Base-by-base conservation (phyloP, 2,797 vertebrate genomes). In the Neostethus bicornis region DNA sequence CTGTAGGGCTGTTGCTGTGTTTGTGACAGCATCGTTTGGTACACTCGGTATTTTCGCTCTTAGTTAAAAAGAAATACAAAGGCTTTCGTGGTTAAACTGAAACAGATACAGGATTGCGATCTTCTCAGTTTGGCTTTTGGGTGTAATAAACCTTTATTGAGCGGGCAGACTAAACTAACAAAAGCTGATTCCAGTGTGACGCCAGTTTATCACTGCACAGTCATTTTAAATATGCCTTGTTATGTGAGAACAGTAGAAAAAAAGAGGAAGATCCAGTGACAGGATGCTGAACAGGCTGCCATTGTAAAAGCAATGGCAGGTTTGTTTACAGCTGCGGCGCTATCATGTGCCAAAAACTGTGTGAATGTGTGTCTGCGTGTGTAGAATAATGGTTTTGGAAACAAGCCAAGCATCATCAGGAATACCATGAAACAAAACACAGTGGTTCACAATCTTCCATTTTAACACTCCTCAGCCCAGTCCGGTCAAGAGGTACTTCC, bases 341-440 rank as follows among this genome's bases (percentile, higher is more conserved):
- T 16, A 8, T 35, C 35, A 31, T 37, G 25, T 41, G 54, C 37
- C 17, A 20, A 9, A n/a, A 44, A 3, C 56, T 62, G 38, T 48
- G 47, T 4, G n/a, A 50, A 67, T 49, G 53, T 23, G 23, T 50
- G n/a, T 31, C n/a, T 35, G 34, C 34, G 16, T 50, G 46, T 57
- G 52, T 4, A 29, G 17, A 45, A 47, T 38, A 21, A 41, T 48
- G 57, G 57, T 14, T 24, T 67, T 79, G 84, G 80, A 78, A 45
- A 14, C 19, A 9, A 49, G 67, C 78, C 80, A 87, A 46, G 32
- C 8, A 52, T 76, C 66, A 77, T 71, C 62, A 72, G 43, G 47
- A 64, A 43, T 70, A 54, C 61, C 17, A 3, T 44, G 23, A 71
- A 88, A 89, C 83, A 89, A 89, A 74, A 66, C 49, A 51, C 0